phyloP scores from a whole-genome alignment of 2,797 vertebrate genomes.

The Hyperoplus lanceolatus region DNA sequence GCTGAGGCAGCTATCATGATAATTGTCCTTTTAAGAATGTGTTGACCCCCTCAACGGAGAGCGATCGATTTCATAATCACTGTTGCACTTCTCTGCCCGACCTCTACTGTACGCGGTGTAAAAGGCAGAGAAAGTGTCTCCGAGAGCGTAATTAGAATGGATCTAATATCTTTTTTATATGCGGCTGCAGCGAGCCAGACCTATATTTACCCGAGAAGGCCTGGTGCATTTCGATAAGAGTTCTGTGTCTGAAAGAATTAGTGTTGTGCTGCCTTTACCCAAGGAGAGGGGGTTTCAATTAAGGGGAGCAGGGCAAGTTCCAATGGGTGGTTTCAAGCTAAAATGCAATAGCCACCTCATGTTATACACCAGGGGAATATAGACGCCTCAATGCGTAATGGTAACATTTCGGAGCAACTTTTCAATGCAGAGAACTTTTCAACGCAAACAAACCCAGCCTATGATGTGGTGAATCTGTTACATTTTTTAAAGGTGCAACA shows the following conservation, averaged over 20 bases:
- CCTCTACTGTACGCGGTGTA: conserved; percentile 50
- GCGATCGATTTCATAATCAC: conserved; percentile 71
- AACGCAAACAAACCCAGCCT: too few species aligned
- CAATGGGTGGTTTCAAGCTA: conserved; percentile 59
- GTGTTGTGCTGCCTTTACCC: conserved; percentile 72
- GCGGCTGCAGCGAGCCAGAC: conserved; percentile 43
- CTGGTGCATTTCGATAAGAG: conserved; percentile 90
- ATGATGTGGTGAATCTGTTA: too few species aligned
- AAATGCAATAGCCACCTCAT: conserved; percentile 38
- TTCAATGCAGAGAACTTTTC: too few species aligned
- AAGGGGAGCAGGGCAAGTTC: conserved; percentile 52
- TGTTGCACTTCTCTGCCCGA: conserved; percentile 46
- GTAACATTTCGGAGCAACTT: too few species aligned
- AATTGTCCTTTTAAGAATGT: conserved; percentile 54
- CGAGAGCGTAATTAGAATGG: conserved; percentile 58
- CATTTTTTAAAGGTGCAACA: too few species aligned
- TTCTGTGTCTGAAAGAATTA: conserved; percentile 85
- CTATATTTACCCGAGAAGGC: conserved; percentile 84
- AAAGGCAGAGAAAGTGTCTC: conserved; percentile 40
- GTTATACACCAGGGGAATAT: conserved; percentile 44
- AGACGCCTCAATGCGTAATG: not conserved
- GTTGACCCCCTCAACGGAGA: conserved; percentile 26
- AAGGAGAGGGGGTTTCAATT: conserved; percentile 81
- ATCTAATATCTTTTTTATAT: conserved; percentile 70
- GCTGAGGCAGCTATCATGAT: conserved; percentile 51